These are phyloP conservation scores for Andrena marginata DNA, from an alignment of 2,888 invertebrate genomes.

Conservation along the genomic window DNA sequence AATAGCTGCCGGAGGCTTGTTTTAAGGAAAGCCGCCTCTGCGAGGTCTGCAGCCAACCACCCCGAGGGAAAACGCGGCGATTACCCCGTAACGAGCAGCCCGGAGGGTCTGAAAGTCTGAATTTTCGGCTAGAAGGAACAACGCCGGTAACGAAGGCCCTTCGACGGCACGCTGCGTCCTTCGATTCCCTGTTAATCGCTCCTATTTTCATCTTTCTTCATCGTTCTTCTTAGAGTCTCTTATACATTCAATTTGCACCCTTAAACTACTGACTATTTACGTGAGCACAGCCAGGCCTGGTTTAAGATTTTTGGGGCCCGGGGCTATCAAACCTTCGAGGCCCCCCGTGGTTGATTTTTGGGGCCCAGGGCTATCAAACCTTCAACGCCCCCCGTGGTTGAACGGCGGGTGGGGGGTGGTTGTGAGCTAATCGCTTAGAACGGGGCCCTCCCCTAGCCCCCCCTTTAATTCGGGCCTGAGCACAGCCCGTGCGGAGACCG, in stretches of 20 bases:
- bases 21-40: slow-evolving; percentile 1
- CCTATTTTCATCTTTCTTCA: background rate
- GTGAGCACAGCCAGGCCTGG: too few species aligned
- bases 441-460: too few species aligned
- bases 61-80: background rate
- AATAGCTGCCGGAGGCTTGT: slow-evolving; percentile 1
- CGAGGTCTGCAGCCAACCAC: background rate
- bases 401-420: too few species aligned
- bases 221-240: background rate
- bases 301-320: too few species aligned
- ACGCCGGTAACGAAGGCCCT: slow-evolving; percentile 32
- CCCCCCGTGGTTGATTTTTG: too few species aligned
- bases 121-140: slow-evolving; percentile 24
- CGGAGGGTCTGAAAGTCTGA: background rate
- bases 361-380: too few species aligned
- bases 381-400: too few species aligned
- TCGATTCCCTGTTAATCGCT: slow-evolving; percentile 18
- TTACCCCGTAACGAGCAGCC: slow-evolving; percentile 19
- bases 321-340: too few species aligned
- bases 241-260: background rate
- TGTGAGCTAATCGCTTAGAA: too few species aligned
- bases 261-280: too few species aligned
- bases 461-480: too few species aligned
- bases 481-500: too few species aligned
- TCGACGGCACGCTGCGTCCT: slow-evolving; percentile 29